Evolutionary conservation across 1,140 invertebrate species (phyloP), one percentile per base, ranked within the genome.

Genomic region (Drosophila azteca): DNA sequence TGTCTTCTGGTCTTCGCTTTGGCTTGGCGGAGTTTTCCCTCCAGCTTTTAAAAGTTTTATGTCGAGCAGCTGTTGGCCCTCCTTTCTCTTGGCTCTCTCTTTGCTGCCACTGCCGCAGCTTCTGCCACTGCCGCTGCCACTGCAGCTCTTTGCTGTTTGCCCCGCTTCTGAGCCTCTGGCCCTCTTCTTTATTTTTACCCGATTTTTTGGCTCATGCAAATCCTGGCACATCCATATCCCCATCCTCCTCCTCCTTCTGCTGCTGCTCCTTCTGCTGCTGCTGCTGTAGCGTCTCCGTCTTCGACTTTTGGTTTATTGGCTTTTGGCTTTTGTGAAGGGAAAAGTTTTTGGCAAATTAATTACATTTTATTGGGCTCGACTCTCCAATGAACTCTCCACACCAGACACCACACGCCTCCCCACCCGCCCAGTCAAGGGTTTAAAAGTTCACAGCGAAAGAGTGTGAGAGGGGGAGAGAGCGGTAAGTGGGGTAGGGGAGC

Each of bases 341-440:
- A 79, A 85, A 85, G 50, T 72, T 81, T 85, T 76, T 59, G 26
- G 57, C 82, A 87, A 85, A 85, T 85, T 87, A 85, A 85, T 85
- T 87, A 85, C 78, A 85, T 87, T 85, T 87, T 81, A 85, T 85
- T 83, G 75, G 79, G 54, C 68, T 59, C 66, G 55, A 60, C 49
- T 82, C 61, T 78, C 61, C 73, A 57, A 69, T 67, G 45, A 68
- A 70, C 60, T 68, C 53, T 68, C n/a, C n/a, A n/a, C n/a, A n/a
- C n/a, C n/a, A n/a, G n/a, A n/a, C n/a, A n/a, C n/a, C n/a, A n/a
- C n/a, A n/a, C 49, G 55, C 20, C 35, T 7, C 50, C 68, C 53
- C 57, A 22, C 41, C 58, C 22, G 24, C 15, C 44, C 49, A 49
- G 15, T 24, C 51, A 50, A 48, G 55, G 73, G 74, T 43, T 35